A percentile compares a stretch with the other conserved stretches of the same genome.
Evolutionary conservation across 2,888 invertebrate genomes (phyloP).

Genomic region (Epinotia brunnichana): DNA sequence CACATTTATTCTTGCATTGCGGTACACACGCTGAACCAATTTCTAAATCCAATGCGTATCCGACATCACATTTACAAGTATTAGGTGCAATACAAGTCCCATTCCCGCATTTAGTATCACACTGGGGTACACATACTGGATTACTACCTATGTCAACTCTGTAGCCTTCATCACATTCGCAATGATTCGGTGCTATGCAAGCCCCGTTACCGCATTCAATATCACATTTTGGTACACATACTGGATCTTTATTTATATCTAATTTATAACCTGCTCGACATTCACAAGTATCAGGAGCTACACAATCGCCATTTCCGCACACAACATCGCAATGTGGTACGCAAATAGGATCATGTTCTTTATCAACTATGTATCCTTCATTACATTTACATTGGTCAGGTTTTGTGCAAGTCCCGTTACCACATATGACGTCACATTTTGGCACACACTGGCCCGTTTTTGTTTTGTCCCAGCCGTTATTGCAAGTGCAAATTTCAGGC

Average conservation of each 20-base stretch:
- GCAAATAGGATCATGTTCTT: slow-evolving; percentile 36
- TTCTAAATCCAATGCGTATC: slow-evolving; percentile 41
- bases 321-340: slow-evolving; percentile 41
- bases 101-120: slow-evolving; percentile 68
- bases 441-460: slow-evolving; percentile 16
- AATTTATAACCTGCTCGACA: slow-evolving; percentile 46
- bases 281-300: slow-evolving; percentile 46
- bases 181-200: slow-evolving; percentile 74
- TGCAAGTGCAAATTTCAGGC: slow-evolving; percentile 54
- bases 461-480: slow-evolving; percentile 43
- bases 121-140: slow-evolving; percentile 68
- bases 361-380: slow-evolving; percentile 29
- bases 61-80: slow-evolving; percentile 68
- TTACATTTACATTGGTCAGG: slow-evolving; percentile 44
- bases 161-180: slow-evolving; percentile 65
- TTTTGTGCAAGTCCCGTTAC: slow-evolving; percentile 36
- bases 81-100: slow-evolving; percentile 75
- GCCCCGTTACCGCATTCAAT: slow-evolving; percentile 71
- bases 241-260: slow-evolving; percentile 2
- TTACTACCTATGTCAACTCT: slow-evolving; percentile 5
- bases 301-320: slow-evolving; percentile 47
- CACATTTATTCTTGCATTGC: slow-evolving; percentile 48
- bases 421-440: slow-evolving; percentile 25
- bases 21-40: slow-evolving; percentile 44
- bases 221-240: slow-evolving; percentile 69